Conservation (phyloP, 2,113 vertebrate species). For the Phrynosoma platyrhinos region DNA sequence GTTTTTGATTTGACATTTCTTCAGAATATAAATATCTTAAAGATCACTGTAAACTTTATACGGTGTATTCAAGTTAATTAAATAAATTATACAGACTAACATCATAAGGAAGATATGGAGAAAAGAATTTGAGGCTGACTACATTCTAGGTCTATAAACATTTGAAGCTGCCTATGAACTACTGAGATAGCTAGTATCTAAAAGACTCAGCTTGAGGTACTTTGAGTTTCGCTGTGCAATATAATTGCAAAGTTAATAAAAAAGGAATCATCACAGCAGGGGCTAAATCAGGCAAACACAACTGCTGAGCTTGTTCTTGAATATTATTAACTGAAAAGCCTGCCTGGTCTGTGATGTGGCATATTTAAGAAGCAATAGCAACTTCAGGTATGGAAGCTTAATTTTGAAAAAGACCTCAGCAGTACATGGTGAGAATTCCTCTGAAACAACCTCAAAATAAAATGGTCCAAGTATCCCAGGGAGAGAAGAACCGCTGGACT, state of each 20-base stretch:
- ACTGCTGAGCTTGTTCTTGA: conserved; percentile 73
- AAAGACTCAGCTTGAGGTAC: conserved; percentile 71
- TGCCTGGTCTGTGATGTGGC: conserved; percentile 52
- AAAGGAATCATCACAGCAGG: conserved; percentile 74
- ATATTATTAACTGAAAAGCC: conserved; percentile 74
- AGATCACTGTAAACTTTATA: neutral
- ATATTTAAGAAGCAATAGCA: conserved; percentile 54
- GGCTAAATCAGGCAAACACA: conserved; percentile 72
- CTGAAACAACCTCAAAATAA: conserved; percentile 61
- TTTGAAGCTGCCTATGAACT: conserved; percentile 69
- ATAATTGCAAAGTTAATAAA: conserved; percentile 79
- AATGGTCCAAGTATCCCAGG: too few species aligned
- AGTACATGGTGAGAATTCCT: conserved; percentile 47
- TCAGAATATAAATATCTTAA: neutral
- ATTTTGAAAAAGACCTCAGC: conserved; percentile 55
- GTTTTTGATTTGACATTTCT: neutral
- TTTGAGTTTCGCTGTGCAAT: conserved; percentile 65
- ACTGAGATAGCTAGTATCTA: conserved; percentile 59
- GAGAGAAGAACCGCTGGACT: too few species aligned
- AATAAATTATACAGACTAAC: conserved; percentile 36
- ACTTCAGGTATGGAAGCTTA: conserved; percentile 58
- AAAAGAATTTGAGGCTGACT: conserved; percentile 31
- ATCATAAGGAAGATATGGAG: conserved; percentile 20
- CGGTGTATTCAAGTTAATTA: conserved; percentile 19
- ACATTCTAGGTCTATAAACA: conserved; percentile 49